Conservation (phyloP, 2,797 vertebrate genomes). For the Schizopygopsis malacanthus region DNA sequence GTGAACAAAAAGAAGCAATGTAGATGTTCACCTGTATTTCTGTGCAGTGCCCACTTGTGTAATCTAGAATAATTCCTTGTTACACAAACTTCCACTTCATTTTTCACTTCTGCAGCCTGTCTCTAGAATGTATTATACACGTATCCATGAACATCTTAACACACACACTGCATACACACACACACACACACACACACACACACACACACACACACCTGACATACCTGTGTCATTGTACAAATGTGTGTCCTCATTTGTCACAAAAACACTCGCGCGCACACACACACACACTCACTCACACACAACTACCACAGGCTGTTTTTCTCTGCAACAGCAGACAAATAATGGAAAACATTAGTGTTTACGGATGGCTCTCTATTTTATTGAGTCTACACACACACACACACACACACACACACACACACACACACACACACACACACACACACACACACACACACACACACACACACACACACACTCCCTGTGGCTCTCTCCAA, state of each 20-base stretch:
- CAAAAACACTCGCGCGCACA: too few relatives aligned
- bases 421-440: constrained; percentile 2
- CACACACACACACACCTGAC: too few relatives aligned
- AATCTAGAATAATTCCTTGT: neutral
- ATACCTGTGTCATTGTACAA: too few relatives aligned
- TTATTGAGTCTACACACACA: constrained; percentile 58
- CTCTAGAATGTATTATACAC: neutral
- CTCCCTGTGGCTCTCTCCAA: constrained; percentile 79
- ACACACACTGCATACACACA: neutral
- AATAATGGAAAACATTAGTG: constrained; percentile 83
- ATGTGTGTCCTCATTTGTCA: too few relatives aligned
- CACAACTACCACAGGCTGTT: constrained; percentile 65
- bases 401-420: constrained; percentile 60
- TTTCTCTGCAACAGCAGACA: constrained; percentile 69
- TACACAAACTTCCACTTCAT: neutral
- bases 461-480: too few relatives aligned
- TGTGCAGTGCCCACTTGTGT: too few relatives aligned
- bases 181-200: too few relatives aligned
- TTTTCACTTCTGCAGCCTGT: neutral
- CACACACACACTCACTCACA: constrained; percentile 26
- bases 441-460: too few relatives aligned
- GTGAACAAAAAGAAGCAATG: neutral
- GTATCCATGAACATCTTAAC: neutral
- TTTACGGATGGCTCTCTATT: constrained; percentile 71
- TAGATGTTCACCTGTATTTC: neutral